phyloP scores from a whole-genome alignment of 2,113 vertebrate species.

The Bostrychus sinensis region DNA sequence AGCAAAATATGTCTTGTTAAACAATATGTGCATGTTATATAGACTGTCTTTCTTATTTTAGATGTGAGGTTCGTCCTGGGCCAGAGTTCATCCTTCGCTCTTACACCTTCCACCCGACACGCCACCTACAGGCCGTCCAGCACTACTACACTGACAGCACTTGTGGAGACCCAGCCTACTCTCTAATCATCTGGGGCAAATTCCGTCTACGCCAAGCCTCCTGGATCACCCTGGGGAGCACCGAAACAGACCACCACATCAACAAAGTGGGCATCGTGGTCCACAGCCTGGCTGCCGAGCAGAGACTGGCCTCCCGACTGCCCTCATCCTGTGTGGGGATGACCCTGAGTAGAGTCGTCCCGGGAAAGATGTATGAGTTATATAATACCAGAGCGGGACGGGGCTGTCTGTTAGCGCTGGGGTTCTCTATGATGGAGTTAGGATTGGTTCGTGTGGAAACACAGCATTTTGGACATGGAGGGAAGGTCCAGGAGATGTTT shows the following conservation, averaged over 20 bases:
- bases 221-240: conserved; percentile 89
- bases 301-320: conserved; percentile 71
- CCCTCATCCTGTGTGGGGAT: conserved; percentile 73
- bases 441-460: conserved; percentile 84
- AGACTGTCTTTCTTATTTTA: conserved; percentile 46
- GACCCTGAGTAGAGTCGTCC: conserved; percentile 70
- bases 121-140: conserved; percentile 87
- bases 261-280: conserved; percentile 87
- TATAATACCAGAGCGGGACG: conserved; percentile 77
- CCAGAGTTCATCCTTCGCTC: conserved; percentile 90
- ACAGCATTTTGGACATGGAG: conserved; percentile 72
- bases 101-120: conserved; percentile 87
- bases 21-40: neutral
- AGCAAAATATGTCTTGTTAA: too few relatives aligned
- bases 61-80: conserved; percentile 89
- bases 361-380: conserved; percentile 81
- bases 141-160: conserved; percentile 87
- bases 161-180: conserved; percentile 84
- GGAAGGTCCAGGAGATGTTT: conserved; percentile 85
- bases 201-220: conserved; percentile 87
- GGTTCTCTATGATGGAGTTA: conserved; percentile 90
- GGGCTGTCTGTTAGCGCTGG: conserved; percentile 80
- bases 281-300: conserved; percentile 81
- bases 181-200: conserved; percentile 88
- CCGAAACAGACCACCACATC: conserved; percentile 86